Conservation (phyloP, 2,113 vertebrate genomes). For the Alligator sinensis region DNA sequence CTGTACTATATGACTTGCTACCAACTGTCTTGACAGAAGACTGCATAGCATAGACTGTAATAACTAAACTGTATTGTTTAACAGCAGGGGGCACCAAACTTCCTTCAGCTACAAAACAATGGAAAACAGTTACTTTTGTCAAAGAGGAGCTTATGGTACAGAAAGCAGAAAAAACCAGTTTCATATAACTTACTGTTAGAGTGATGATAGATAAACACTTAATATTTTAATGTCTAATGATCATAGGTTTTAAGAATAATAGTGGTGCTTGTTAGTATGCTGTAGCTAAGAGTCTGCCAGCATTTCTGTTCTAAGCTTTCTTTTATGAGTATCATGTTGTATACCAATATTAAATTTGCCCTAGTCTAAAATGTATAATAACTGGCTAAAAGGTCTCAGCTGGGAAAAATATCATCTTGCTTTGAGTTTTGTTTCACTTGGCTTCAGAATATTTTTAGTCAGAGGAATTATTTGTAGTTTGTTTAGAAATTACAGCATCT, state of each 20-base stretch:
- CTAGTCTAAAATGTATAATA: not conserved
- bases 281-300: not conserved
- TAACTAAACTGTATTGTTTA: not conserved
- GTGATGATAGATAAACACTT: not conserved
- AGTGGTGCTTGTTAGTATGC: not conserved
- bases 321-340: not conserved
- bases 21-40: not conserved
- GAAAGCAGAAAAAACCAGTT: not conserved
- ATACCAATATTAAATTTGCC: not conserved
- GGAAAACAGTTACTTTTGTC: not conserved
- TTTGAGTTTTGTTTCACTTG: not conserved
- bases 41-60: not conserved
- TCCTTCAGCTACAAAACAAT: slow-evolving; percentile 21
- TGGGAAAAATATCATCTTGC: not conserved
- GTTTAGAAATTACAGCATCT: not conserved
- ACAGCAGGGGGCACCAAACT: slow-evolving; percentile 75
- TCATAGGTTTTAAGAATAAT: not conserved
- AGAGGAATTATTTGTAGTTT: not conserved
- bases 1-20: not conserved
- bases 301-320: not conserved
- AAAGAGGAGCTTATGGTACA: not conserved
- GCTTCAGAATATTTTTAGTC: not conserved
- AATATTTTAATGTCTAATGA: not conserved
- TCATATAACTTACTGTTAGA: not conserved
- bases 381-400: not conserved